phyloP scores from a whole-genome alignment of 1,140 invertebrate species.

The Microplitis demolitor region DNA sequence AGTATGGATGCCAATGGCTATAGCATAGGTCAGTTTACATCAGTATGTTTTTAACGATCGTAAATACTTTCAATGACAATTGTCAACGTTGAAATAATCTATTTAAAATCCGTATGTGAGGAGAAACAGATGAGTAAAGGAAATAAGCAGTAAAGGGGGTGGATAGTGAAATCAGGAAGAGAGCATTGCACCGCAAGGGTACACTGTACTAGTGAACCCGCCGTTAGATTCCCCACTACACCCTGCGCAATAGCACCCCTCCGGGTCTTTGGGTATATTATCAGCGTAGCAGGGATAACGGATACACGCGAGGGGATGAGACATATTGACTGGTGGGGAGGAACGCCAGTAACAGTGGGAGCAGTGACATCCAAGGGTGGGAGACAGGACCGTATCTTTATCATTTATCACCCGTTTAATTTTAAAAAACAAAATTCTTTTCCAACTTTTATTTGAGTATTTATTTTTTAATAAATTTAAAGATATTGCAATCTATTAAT shows the following conservation, averaged over 20 bases:
- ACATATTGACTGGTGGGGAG: neutral
- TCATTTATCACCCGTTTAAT: neutral
- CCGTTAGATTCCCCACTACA: conserved; percentile 36
- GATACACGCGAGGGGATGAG: neutral
- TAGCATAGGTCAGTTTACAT: conserved; percentile 18
- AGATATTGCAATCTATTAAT: no score
- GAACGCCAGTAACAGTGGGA: neutral
- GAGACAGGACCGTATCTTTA: neutral
- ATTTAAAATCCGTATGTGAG: neutral
- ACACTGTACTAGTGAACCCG: conserved; percentile 62
- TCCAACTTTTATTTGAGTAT: neutral
- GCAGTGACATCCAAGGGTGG: conserved; percentile 1
- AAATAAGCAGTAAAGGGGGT: no score
- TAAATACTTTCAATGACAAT: neutral
- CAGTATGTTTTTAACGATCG: neutral
- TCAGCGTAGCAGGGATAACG: neutral
- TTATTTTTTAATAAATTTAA: neutral
- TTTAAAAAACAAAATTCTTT: neutral
- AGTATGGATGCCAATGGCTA: neutral
- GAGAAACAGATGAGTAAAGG: neutral
- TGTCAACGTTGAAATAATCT: neutral
- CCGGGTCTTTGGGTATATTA: neutral
- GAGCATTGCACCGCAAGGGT: conserved; percentile 57
- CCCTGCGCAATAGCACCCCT: conserved; percentile 5
- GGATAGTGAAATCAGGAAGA: conserved; percentile 55